These are phyloP conservation scores for Oligia fasciuncula DNA, from an alignment of 2,888 invertebrate species.

Conservation along the genomic window DNA sequence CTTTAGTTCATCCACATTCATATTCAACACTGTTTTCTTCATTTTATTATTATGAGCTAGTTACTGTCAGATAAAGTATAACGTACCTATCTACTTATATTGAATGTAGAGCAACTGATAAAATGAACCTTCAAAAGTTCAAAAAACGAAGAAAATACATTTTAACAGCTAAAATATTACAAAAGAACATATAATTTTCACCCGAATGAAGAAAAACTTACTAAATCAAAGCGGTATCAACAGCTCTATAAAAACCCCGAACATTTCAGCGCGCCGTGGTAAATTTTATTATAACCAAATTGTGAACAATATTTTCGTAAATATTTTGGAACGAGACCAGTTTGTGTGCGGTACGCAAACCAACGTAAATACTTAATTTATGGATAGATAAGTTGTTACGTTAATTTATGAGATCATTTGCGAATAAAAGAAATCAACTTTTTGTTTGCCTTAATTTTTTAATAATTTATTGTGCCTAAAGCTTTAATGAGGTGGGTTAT, in stretches of 20 bases:
- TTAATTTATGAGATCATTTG: conserved; percentile 62
- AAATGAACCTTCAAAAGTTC: too few relatives aligned
- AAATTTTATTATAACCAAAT: conserved; percentile 88
- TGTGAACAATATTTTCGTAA: conserved; percentile 88
- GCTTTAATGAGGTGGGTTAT: background rate
- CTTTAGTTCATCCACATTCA: background rate
- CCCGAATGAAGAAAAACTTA: background rate
- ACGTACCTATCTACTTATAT: background rate
- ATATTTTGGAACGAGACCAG: conserved; percentile 86
- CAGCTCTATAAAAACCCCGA: conserved; percentile 74
- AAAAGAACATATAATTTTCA: background rate
- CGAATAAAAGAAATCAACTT: conserved; percentile 40
- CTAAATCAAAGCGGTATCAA: conserved; percentile 64
- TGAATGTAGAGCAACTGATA: background rate
- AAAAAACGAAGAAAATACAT: too few relatives aligned
- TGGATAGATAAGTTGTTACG: conserved; percentile 63
- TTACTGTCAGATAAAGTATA: background rate
- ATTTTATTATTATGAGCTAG: background rate
- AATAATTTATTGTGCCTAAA: conserved; percentile 5
- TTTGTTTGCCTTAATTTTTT: conserved; percentile 42
- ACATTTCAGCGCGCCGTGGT: conserved; percentile 77
- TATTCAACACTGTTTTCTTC: background rate
- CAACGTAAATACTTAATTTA: conserved; percentile 76
- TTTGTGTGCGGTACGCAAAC: conserved; percentile 81
- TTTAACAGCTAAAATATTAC: background rate